Evolutionary conservation across 2,797 vertebrate species (phyloP), one percentile per base, ranked within the genome.

Genomic region (Coranthus polyacanthus): DNA sequence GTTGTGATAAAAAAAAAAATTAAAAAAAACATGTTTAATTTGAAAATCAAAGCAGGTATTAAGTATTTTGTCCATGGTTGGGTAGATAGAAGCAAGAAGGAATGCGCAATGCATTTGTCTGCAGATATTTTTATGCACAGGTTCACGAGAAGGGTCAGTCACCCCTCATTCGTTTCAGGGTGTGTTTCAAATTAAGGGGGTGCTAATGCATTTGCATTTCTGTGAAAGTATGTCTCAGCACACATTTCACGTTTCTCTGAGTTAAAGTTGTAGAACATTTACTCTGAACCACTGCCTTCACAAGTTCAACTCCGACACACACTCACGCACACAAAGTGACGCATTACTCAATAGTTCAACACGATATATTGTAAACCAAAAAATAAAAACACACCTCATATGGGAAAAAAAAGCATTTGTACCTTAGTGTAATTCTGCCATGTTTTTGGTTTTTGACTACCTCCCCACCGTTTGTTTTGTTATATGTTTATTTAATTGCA

Each of bases 361-460:
- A 78, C 75, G 69, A 79, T 88, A 88, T 79, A 87, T 60, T 68
- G 56, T 79, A 81, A 89, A 90, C 62, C 74, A 79, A 79, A 71
- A 70, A 65, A 45, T 17, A 74, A 79, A 82, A 81, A 88, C 76
- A 90, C 86, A 86, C 77, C 75, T 74, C 77, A 83, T 78, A 79
- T 71, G 55, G 22, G 37, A 57, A 80, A 66, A 82, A 68, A 80
- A 83, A 78, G 57, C 67, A 67, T 83, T 73, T 71, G 81, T 88
- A 85, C 81, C 68, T 75, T 81, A 72, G 81, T 87, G 77, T 82
- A 80, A 78, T 83, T 79, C 43, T 26, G 38, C 22, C 46, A 64
- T 59, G 41, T 85, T 86, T 90, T 88, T 84, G 75, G 84, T 91
- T 89, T 91, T 88, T 79, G 44, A 79, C 56, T 32, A 54, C 71